Base-by-base conservation (phyloP, 2,113 vertebrate genomes). In the Eublepharis macularius region DNA sequence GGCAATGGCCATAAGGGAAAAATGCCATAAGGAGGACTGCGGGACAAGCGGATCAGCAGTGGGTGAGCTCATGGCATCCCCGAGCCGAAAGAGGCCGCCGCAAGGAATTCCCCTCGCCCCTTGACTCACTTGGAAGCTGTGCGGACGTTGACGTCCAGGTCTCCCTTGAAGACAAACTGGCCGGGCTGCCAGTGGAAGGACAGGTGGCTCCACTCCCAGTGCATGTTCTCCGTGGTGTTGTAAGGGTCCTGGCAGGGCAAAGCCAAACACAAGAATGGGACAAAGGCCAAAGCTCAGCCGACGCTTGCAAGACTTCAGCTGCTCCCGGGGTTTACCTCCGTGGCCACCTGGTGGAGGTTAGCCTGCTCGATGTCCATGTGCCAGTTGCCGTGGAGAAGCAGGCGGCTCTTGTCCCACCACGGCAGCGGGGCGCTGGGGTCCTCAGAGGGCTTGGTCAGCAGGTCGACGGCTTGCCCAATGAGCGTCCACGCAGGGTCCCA, bases 401-500 rank as follows among this genome's bases (percentile, higher is more conserved):
- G 96, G 49, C 99, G 97, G 92, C 98, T 99, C 94, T 99, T 99
- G 93, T 99, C 99, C 99, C 99, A 99, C 99, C 99, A 99, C 63
- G 98, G 97, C 92, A 99, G 92, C 0, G 96, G 96, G 32, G 98
- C 96, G 0, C 98, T 99, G 66, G 98, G 98, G 88, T 99, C 98
- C 34, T 96, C 97, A 4, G 98, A 98, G 39, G 98, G 97, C 92
- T 99, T 99, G 81, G 98, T 98, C 89, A 99, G 96, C 85, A 99
- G 97, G 94, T 99, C 98, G 60, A 99, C 97, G 2, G 97, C 98
- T 77, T 99, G 99, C 7, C 98, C 98, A 2, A 99, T 98, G 86
- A 99, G 90, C 70, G 98, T 99, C 98, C 99, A 99, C 76, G 98
- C 98, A 0, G 98, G 98, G 94, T 99, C 98, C 98, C 99, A 99